Evolutionary conservation across 1,140 invertebrate species (phyloP), one percentile per base, ranked within the genome.

Genomic region (Brachionus plicatilis): DNA sequence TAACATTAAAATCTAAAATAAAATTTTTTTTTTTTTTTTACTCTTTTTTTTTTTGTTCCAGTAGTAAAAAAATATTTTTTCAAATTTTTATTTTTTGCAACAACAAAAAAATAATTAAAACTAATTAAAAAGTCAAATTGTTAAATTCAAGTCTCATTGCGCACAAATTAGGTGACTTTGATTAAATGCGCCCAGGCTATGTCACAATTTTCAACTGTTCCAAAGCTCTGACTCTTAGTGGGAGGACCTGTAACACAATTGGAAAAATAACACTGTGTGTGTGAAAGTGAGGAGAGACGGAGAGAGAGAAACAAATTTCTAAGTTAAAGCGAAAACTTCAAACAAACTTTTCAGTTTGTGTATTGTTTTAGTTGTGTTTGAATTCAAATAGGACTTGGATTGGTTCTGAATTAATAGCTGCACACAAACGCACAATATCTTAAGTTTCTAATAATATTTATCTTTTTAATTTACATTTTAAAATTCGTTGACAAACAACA

Each of bases 1-100:
- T 43, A 72, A 43, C 37, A 72, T 33, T 33, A 68, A 68, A 43
- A 72, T 72, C 33, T 72, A 72, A 68, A 68, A n/a, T 60, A 60
- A 27, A n/a, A 17, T 65, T 66, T 37, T 37, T 37, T 6, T 37
- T 37, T 37, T 7, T 6, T 1, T 68, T 68, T 68, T 33, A 20
- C 11, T 68, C 37, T 9, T 68, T 20, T 33, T 29, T n/a, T n/a
- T n/a, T n/a, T n/a, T n/a, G n/a, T n/a, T 27, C 29, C 2, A 68
- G 41, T n/a, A n/a, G 1, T n/a, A 33, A 33, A 33, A 14, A 33
- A 14, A 11, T n/a, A 33, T 68, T 68, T 68, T 33, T 33, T 41
- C 0, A 12, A 68, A 37, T 29, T 68, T 68, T 68, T 29, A 68
- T 68, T 41, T 4, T 24, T 37, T n/a, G n/a, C n/a, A n/a, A n/a